These are phyloP conservation scores for Sapayoa aenigma DNA, from an alignment of 2,113 vertebrate species.

Conservation along the genomic window DNA sequence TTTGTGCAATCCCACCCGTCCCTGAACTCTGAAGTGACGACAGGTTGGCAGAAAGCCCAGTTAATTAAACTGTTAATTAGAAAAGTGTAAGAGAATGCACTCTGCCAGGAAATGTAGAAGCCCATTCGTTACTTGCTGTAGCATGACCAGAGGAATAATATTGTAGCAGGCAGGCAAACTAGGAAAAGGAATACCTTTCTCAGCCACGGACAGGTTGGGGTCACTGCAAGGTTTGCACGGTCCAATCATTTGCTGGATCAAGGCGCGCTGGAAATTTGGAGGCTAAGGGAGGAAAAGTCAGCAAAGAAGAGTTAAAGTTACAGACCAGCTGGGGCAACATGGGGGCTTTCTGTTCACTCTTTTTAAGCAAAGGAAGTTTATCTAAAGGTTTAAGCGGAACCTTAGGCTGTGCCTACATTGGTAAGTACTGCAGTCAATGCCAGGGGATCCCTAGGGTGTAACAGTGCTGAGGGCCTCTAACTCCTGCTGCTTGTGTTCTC, in stretches of 20 bases:
- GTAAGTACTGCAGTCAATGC: background rate
- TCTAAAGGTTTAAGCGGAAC: background rate
- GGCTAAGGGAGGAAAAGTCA: constrained; percentile 74
- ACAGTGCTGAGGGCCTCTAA: background rate
- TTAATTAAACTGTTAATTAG: constrained; percentile 40
- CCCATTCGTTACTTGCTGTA: background rate
- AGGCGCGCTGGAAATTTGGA: constrained; percentile 91
- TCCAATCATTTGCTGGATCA: constrained; percentile 94
- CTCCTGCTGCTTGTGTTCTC: background rate
- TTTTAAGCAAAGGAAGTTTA: background rate
- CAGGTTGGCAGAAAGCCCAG: constrained; percentile 6
- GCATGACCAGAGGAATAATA: background rate
- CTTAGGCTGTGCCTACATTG: background rate
- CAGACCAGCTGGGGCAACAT: background rate
- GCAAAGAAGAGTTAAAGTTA: background rate
- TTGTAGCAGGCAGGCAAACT: background rate
- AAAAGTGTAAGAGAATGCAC: constrained; percentile 1
- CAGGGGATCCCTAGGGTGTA: background rate
- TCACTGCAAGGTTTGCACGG: constrained; percentile 95
- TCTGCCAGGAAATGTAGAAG: background rate
- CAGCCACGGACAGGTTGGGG: constrained; percentile 88
- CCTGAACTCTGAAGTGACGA: background rate
- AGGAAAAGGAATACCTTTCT: constrained; percentile 83
- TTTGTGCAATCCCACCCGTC: background rate
- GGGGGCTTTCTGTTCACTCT: background rate